These are phyloP conservation scores for Phenacoccus solenopsis DNA, from an alignment of 1,140 invertebrate genomes.

Conservation along the genomic window DNA sequence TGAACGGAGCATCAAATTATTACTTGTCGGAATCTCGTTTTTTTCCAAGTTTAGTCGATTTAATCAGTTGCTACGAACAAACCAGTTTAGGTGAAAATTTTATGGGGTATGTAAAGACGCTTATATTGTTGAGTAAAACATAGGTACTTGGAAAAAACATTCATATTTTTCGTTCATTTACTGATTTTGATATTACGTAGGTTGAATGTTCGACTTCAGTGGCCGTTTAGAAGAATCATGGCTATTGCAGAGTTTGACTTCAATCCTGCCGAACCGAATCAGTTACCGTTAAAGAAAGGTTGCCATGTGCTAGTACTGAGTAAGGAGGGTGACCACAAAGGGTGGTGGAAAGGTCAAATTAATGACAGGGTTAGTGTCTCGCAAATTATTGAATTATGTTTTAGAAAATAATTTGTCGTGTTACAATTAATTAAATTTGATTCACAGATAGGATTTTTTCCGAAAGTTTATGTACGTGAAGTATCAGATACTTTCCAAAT, in stretches of 20 bases:
- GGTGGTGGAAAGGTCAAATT: constrained; percentile 69
- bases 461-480: constrained; percentile 47
- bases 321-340: constrained; percentile 61
- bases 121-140: too few species aligned
- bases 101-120: constrained; percentile 44
- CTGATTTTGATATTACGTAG: too few species aligned
- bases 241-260: constrained; percentile 65
- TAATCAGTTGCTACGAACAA: constrained; percentile 80
- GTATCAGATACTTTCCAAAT: constrained; percentile 19
- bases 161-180: too few species aligned
- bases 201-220: constrained; percentile 55
- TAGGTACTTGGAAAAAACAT: too few species aligned
- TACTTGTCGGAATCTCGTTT: constrained; percentile 79
- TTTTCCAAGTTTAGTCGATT: constrained; percentile 76
- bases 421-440: constrained; percentile 6
- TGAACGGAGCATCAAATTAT: constrained; percentile 45
- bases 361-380: constrained; percentile 40
- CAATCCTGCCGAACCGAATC: constrained; percentile 54
- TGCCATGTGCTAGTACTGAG: constrained; percentile 63
- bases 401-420: neutral
- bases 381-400: constrained; percentile 4
- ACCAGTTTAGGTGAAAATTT: constrained; percentile 83
- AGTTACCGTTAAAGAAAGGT: constrained; percentile 61
- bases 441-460: constrained; percentile 46
- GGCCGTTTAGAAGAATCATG: constrained; percentile 58